Evolutionary conservation across 2,888 invertebrate species (phyloP).

Genomic region (Helobdella robusta): DNA sequence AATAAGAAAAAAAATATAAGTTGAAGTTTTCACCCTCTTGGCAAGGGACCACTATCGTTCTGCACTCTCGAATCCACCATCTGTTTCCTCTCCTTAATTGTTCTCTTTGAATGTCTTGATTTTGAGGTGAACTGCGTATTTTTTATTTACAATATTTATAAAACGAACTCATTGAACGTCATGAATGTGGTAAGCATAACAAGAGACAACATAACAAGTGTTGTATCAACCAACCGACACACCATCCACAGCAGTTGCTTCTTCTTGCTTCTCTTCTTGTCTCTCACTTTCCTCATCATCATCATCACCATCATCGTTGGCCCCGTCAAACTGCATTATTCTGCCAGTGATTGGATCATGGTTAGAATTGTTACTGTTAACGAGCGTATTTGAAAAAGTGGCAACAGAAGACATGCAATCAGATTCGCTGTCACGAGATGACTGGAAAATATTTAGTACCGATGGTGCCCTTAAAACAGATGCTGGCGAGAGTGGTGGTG

Average conservation of each 20-base stretch:
- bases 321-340: background rate
- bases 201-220: no score
- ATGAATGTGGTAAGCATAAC: no score
- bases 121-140: no score
- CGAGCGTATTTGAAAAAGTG: background rate
- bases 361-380: background rate
- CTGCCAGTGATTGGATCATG: no score
- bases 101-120: no score
- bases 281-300: background rate
- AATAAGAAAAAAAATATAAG: background rate
- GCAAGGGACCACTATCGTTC: background rate
- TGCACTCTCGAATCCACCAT: no score
- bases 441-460: background rate
- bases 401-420: background rate
- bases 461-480: background rate
- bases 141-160: no score
- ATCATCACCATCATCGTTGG: constrained; percentile 6
- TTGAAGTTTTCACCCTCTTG: no score
- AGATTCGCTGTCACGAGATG: background rate
- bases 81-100: no score
- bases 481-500: background rate
- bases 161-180: no score
- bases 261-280: background rate
- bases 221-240: background rate
- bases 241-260: background rate